phyloP scores from a whole-genome alignment of 2,797 vertebrate genomes.

The Bradypus variegatus region DNA sequence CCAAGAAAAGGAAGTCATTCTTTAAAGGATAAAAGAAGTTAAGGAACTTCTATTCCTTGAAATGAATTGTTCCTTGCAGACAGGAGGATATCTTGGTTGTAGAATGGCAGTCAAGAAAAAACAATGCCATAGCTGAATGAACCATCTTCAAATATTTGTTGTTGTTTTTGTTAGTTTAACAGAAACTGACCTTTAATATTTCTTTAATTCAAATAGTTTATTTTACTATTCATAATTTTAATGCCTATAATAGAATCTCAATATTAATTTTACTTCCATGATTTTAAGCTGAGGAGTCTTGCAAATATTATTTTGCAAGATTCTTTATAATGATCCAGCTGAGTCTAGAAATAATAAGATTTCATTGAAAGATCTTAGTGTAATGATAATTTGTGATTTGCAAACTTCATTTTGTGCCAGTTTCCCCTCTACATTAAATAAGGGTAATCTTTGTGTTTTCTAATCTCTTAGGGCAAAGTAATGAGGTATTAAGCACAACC shows the following conservation, averaged over 20 bases:
- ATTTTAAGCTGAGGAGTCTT: conserved; percentile 33
- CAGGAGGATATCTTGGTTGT: conserved; percentile 37
- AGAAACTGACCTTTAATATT: not conserved
- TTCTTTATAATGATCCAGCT: conserved; percentile 5
- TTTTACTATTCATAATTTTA: conserved; percentile 10
- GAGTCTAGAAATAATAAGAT: conserved; percentile 2
- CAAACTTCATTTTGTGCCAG: conserved; percentile 7
- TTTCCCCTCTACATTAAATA: conserved; percentile 29
- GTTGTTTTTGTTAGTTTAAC: not conserved
- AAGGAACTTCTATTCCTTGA: conserved; percentile 24
- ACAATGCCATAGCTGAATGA: not conserved
- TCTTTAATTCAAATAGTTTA: conserved; percentile 21
- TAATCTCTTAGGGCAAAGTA: conserved; percentile 1
- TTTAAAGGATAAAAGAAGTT: not conserved
- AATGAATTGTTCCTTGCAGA: conserved; percentile 7
- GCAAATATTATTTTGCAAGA: conserved; percentile 27
- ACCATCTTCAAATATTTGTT: not conserved
- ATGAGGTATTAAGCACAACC: not conserved
- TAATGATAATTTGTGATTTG: conserved; percentile 22
- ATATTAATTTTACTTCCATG: conserved; percentile 1
- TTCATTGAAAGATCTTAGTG: not conserved
- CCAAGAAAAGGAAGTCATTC: not conserved
- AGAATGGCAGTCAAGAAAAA: conserved; percentile 24
- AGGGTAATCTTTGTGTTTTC: conserved; percentile 4
- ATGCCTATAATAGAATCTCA: not conserved